Percentiles rank a stretch among this genome's conserved stretches.
These are phyloP conservation scores for Mnemiopsis leidyi DNA, from an alignment of 37 sponge, comb jelly and placozoan genomes.

Conservation along the genomic window DNA sequence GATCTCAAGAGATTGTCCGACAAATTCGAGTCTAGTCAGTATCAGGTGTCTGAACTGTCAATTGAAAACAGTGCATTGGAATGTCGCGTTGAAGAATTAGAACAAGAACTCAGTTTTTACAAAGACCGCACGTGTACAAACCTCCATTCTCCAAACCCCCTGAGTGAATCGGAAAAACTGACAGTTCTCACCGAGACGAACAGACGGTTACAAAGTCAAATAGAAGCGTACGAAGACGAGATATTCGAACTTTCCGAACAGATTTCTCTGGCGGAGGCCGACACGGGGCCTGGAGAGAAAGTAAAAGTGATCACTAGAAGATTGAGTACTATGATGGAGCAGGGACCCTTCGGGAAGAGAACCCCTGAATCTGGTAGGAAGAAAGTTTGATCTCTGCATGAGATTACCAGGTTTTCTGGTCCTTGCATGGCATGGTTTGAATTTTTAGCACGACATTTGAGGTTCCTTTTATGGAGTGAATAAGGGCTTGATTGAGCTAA, in stretches of 20 bases:
- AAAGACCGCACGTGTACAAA: neutral
- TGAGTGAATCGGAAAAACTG: neutral
- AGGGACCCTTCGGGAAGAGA: neutral
- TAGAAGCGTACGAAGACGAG: constrained; percentile 4
- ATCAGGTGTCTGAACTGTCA: neutral
- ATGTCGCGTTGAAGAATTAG: neutral
- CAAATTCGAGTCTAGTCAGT: neutral
- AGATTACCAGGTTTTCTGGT: neutral
- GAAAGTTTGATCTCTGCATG: neutral
- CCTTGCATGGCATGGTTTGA: neutral
- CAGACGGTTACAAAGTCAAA: neutral
- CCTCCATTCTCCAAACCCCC: neutral
- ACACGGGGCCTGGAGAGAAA: neutral
- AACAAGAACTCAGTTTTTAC: neutral
- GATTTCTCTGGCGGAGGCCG: neutral
- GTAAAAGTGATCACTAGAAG: neutral
- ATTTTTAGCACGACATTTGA: too few relatives aligned
- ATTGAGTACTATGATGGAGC: neutral
- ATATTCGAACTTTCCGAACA: constrained; percentile 20
- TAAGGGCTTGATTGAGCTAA: neutral
- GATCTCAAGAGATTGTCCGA: neutral
- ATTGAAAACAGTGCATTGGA: neutral
- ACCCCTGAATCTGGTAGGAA: neutral
- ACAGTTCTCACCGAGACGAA: neutral
- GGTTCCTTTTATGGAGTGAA: too few relatives aligned